Evolutionary conservation across 2,113 vertebrate species (phyloP).

Genomic region (Castor canadensis): DNA sequence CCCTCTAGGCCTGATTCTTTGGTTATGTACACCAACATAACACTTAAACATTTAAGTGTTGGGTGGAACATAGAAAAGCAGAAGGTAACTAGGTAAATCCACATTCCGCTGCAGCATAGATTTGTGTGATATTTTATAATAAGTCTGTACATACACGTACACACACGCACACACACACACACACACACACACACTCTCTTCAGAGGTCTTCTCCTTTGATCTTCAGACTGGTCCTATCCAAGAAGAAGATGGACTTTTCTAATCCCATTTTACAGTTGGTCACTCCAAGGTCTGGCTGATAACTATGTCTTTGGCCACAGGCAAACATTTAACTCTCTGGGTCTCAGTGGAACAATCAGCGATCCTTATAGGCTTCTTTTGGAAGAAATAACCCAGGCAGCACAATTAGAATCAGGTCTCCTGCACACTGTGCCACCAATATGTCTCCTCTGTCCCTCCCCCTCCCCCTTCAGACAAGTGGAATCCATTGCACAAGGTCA

Average conservation of each 20-base stretch:
- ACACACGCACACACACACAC: no score
- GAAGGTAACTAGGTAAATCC: not conserved
- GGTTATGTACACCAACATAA: not conserved
- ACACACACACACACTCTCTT: not conserved
- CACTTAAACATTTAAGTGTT: not conserved
- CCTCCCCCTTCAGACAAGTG: not conserved
- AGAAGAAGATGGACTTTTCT: not conserved
- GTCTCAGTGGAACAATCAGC: not conserved
- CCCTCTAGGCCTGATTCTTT: not conserved
- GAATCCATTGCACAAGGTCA: not conserved
- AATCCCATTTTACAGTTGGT: not conserved
- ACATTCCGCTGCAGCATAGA: not conserved
- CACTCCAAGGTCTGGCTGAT: not conserved
- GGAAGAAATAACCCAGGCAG: not conserved
- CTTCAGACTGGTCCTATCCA: not conserved
- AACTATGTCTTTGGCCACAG: not conserved
- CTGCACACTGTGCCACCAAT: accelerated
- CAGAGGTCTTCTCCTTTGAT: not conserved
- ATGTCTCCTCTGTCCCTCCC: not conserved
- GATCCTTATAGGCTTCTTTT: not conserved
- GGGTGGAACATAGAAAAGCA: not conserved
- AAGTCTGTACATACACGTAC: not conserved
- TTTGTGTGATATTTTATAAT: not conserved
- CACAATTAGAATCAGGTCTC: not conserved
- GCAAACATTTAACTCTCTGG: not conserved